Percentiles rank a stretch among this genome's conserved stretches.
Evolutionary conservation across 2,113 vertebrate species (phyloP).

Genomic region (Aphelocoma coerulescens): DNA sequence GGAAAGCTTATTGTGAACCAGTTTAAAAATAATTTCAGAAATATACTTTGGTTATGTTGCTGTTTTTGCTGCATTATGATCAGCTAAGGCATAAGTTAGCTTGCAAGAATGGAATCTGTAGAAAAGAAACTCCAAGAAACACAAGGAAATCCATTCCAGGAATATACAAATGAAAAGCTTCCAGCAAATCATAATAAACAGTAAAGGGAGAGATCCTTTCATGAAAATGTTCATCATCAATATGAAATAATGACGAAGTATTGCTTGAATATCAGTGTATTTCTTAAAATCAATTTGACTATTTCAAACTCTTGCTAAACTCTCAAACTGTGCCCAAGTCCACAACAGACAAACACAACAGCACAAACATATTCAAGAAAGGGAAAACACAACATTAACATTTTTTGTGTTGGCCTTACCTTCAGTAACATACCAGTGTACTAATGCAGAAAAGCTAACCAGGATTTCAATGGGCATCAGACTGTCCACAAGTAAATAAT

Average conservation of each 20-base stretch:
- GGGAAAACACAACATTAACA: background rate
- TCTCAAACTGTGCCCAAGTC: background rate
- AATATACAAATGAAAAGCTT: background rate
- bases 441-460: constrained; percentile 85
- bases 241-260: background rate
- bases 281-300: background rate
- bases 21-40: background rate
- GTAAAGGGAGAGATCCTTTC: background rate
- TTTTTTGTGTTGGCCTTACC: constrained; percentile 67
- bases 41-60: background rate
- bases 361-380: background rate
- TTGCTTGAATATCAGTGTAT: background rate
- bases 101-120: background rate
- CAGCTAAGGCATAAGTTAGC: background rate
- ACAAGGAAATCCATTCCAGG: background rate
- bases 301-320: background rate
- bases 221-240: background rate
- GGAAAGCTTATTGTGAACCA: background rate
- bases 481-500: constrained; percentile 87
- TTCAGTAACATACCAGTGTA: constrained; percentile 73
- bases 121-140: background rate
- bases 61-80: background rate
- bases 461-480: constrained; percentile 81
- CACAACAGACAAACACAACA: background rate
- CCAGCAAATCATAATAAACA: background rate